phyloP scores from a whole-genome alignment of 2,797 vertebrate genomes.

The Chrysocyon brachyurus region DNA sequence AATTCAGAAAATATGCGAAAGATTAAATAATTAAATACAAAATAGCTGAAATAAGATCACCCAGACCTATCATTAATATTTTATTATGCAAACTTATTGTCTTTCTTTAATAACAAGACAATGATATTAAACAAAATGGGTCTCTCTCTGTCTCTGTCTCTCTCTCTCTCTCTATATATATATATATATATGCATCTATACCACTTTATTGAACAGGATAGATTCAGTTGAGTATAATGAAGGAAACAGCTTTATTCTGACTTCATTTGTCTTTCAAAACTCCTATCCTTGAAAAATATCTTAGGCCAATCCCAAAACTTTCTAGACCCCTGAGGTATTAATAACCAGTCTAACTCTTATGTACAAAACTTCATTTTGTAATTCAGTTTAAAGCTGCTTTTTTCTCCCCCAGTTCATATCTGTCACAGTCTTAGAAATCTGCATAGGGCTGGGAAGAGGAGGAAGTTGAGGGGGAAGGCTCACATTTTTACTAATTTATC shows the following conservation, averaged over 20 bases:
- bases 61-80: not conserved
- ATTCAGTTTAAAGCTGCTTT: not conserved
- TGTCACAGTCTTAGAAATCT: not conserved
- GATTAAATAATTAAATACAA: conserved; percentile 43
- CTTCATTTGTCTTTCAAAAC: not conserved
- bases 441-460: not conserved
- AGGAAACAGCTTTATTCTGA: not conserved
- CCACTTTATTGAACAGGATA: not conserved
- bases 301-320: not conserved
- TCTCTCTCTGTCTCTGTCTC: not conserved
- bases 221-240: not conserved
- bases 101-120: not conserved
- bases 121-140: not conserved
- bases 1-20: not conserved
- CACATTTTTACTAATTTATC: not conserved
- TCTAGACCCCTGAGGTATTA: not conserved
- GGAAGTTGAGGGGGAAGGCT: no score
- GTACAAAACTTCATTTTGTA: not conserved
- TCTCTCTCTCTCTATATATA: no score
- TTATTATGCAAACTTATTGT: not conserved
- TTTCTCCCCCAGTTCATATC: not conserved
- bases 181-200: not conserved
- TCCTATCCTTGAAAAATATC: not conserved
- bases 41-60: not conserved
- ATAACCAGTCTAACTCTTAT: not conserved